These are phyloP conservation scores for Mohoua ochrocephala DNA, from an alignment of 2,113 vertebrate species.

Conservation along the genomic window DNA sequence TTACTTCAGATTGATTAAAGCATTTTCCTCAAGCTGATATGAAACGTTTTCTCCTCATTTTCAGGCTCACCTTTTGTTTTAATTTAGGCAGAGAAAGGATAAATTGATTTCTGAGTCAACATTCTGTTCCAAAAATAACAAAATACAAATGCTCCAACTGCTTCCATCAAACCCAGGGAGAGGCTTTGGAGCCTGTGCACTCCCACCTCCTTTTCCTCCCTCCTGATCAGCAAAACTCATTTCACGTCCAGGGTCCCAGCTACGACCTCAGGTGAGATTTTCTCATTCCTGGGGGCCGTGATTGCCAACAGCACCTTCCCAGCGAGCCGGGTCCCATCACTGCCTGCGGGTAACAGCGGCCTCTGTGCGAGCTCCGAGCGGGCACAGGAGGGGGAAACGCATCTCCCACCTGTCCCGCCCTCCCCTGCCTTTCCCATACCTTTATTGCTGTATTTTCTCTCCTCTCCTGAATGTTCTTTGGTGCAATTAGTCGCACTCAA, in stretches of 20 bases:
- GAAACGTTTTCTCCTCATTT: background rate
- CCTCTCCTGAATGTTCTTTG: background rate
- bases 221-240: background rate
- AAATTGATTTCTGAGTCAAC: background rate
- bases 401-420: background rate
- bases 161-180: background rate
- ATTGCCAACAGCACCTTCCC: background rate
- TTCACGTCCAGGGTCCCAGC: background rate
- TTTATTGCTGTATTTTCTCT: background rate
- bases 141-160: background rate
- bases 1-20: background rate
- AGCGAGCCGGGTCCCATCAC: rapidly evolving
- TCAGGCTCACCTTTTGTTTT: background rate
- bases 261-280: rapidly evolving
- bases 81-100: background rate
- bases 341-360: too few species aligned
- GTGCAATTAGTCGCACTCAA: background rate
- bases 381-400: too few species aligned
- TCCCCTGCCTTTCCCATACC: background rate
- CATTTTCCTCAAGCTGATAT: background rate
- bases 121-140: background rate
- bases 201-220: background rate
- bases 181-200: background rate
- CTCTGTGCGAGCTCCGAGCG: too few species aligned
- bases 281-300: background rate